Base-by-base conservation (phyloP, 2,797 vertebrate species). In the Melopsittacus undulatus region DNA sequence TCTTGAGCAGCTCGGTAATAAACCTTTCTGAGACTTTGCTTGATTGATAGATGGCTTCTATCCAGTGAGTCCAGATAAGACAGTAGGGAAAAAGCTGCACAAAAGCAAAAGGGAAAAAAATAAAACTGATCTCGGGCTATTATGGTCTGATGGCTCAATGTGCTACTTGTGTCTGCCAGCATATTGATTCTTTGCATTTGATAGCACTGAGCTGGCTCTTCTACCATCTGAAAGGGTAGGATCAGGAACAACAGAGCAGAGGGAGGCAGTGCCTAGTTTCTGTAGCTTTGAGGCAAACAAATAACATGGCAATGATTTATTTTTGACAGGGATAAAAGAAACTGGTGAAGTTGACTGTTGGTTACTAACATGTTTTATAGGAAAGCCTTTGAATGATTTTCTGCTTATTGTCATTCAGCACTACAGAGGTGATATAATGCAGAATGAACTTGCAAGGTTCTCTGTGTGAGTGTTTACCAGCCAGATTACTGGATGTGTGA, bases 181-280 rank as follows among this genome's bases (percentile, higher is more conserved):
- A 93, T 95, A 96, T 95, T 95, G 94, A 97, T 96, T 95, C 93
- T 77, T 92, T 91, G 85, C 91, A 94, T 97, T 95, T 95, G 95
- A 94, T 96, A 94, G 86, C 86, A 83, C 74, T 90, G 83, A 97
- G 91, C 51, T 89, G 85, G 95, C 92, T 90, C 72, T 93, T 94
- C 63, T 42, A 64, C 95, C 90, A 83, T 14, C 87, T 91, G 92
- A 61, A 75, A 93, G 84, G 84, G 45, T 45, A 80, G 82, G 75
- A 95, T 92, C 79, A 86, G 76, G 81, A 94, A 67, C 61, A 93
- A 91, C 88, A 86, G 94, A 95, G 87, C 79, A 88, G 70, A 92
- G 79, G 77, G 81, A 95, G 38, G 46, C 51, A n/a, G 82, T 42
- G 87, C 86, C 87, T 83, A 3, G 34, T 81, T 96, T 92, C 75